phyloP scores from a whole-genome alignment of 2,113 vertebrate genomes.

The Bambusicola thoracicus region DNA sequence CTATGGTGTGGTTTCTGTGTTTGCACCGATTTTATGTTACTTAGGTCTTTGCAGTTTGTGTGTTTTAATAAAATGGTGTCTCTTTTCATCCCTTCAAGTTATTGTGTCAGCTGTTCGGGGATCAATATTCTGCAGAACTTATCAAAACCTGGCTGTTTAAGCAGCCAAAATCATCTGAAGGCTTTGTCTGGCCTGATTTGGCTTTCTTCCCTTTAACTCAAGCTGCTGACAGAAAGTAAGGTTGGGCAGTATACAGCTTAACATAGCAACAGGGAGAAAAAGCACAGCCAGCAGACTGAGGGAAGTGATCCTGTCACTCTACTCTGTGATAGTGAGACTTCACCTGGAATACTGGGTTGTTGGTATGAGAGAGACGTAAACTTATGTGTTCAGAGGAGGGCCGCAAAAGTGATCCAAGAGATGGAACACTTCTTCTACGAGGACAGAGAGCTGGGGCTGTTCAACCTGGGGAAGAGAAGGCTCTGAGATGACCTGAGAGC shows the following conservation, averaged over 20 bases:
- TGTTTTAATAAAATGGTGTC: accelerated
- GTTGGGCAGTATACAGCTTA: neutral
- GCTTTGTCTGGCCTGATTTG: neutral
- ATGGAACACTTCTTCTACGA: too few relatives aligned
- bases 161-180: neutral
- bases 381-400: too few relatives aligned
- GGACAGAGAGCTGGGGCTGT: too few relatives aligned
- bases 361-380: too few relatives aligned
- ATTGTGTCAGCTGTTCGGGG: accelerated
- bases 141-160: neutral
- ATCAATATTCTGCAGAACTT: neutral
- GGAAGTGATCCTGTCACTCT: too few relatives aligned
- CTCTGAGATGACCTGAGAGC: too few relatives aligned
- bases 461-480: too few relatives aligned
- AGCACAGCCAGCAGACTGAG: too few relatives aligned
- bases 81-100: neutral
- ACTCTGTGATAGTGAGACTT: too few relatives aligned
- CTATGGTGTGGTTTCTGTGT: neutral
- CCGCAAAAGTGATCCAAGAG: too few relatives aligned
- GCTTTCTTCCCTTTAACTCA: neutral
- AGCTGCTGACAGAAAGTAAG: too few relatives aligned
- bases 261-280: neutral
- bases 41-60: neutral
- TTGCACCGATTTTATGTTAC: neutral
- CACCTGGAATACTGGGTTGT: too few relatives aligned